Percentiles rank a stretch among this genome's conserved stretches.
Conservation (phyloP, 2,888 invertebrate species). For the Pristionchus arcanus region DNA sequence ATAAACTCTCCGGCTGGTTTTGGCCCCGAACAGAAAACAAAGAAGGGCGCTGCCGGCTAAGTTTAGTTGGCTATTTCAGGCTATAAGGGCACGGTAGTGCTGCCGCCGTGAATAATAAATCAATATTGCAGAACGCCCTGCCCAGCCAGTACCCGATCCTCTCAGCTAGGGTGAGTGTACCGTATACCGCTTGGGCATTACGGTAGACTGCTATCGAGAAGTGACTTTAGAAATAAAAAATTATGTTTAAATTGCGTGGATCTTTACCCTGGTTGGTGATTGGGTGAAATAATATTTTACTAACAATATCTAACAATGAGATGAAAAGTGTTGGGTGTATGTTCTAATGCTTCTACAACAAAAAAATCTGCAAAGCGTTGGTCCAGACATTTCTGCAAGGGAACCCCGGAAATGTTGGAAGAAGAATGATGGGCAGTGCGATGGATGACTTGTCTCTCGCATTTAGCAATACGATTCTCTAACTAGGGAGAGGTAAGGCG, state of each 20-base stretch:
- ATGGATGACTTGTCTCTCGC: background rate
- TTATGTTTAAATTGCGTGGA: background rate
- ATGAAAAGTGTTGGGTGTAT: too few relatives aligned
- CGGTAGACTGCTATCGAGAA: background rate
- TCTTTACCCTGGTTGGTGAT: background rate
- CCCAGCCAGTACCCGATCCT: constrained; percentile 46
- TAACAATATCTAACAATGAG: too few relatives aligned
- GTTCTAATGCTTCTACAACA: background rate
- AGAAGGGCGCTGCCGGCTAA: too few relatives aligned
- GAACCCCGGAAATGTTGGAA: background rate
- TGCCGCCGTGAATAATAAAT: background rate
- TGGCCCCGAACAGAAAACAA: too few relatives aligned
- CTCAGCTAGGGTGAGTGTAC: constrained; percentile 55
- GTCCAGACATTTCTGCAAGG: background rate
- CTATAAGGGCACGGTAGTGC: background rate
- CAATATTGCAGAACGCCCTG: constrained; percentile 14
- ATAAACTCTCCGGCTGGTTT: too few relatives aligned
- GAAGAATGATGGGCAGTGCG: background rate
- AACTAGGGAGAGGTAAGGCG: background rate
- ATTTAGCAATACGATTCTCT: background rate
- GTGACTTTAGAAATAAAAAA: background rate
- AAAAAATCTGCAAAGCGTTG: background rate
- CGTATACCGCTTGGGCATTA: background rate
- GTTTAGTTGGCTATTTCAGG: too few relatives aligned
- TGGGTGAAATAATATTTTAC: background rate